Base-by-base conservation (phyloP, 2,888 invertebrate species). In the Drosophila gaucha region DNA sequence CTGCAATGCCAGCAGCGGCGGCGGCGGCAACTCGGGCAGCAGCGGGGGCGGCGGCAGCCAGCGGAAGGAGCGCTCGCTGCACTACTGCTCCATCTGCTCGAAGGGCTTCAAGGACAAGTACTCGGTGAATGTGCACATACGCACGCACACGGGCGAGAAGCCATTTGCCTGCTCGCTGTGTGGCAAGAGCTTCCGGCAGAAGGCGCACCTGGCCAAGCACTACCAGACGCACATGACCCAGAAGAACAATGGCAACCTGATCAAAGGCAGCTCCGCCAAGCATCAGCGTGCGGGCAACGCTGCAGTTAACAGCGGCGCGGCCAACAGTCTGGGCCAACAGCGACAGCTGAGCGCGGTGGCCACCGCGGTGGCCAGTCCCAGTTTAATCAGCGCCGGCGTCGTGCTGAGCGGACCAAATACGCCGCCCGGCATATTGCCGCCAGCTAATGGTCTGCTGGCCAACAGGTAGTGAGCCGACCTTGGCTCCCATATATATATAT, bases 141-240 rank as follows among this genome's bases (percentile, higher is more conserved):
- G 99, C 82, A 99, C 99, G 24, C 99, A 99, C 91, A 99, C 99
- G 1, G 99, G 98, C 0, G 99, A 99, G 92, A 99, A 99, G 90
- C 99, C 99, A 0, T 99, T 99, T 92, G 94, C 96, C 31, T 99
- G 99, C 91, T 96, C 96, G 16, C 94, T 98, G 59, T 99, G 99
- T 91, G 97, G 97, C 72, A 98, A 97, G 91, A 96, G 96, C 89
- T 97, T 97, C 92, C 94, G 97, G 47, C 97, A 97, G 91, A 97
- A 97, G 90, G 97, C 97, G 0, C 97, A 97, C 89, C 93, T 97
- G 82, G 97, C 97, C 65, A 97, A 97, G 91, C 97, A 97, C 92
- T 97, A 97, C 90, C 97, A 97, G 93, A 97, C 97, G 67, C 97
- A 97, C 91, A 95, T 97, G 89, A 96, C 96, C 46, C 97, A 97